Conservation (phyloP, 2,888 invertebrate genomes). For the Nymphalis polychloros region DNA sequence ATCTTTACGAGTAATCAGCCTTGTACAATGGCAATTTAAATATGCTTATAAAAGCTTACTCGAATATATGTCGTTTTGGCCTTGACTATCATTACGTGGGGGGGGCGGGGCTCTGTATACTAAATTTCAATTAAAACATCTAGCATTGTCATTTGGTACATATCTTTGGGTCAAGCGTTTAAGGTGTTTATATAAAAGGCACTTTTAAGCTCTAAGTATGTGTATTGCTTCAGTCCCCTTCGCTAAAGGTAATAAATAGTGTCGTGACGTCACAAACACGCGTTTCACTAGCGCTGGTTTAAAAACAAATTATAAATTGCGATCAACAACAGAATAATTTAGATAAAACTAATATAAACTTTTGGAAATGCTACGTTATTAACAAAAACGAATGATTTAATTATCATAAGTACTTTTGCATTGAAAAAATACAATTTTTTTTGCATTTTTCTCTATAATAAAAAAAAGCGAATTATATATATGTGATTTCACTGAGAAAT, state of each 20-base stretch:
- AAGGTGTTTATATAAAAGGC: conserved; percentile 39
- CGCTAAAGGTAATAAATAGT: background rate
- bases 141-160: conserved; percentile 20
- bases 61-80: too few species aligned
- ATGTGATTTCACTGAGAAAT: too few species aligned
- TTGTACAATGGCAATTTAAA: too few species aligned
- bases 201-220: conserved; percentile 41
- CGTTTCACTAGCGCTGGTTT: background rate
- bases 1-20: too few species aligned
- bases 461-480: background rate
- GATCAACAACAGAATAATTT: background rate
- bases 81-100: too few species aligned
- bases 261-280: too few species aligned
- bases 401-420: conserved; percentile 3
- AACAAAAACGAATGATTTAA: background rate
- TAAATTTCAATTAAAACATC: too few species aligned
- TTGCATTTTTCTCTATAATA: background rate
- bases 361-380: too few species aligned
- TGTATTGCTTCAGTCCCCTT: conserved; percentile 24
- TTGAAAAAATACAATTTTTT: background rate
- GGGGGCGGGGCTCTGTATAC: too few species aligned
- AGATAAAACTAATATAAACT: too few species aligned
- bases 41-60: too few species aligned
- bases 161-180: conserved; percentile 46
- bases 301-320: background rate